Base-by-base conservation (phyloP, 2,797 vertebrate species). In the Acropternis orthonyx region DNA sequence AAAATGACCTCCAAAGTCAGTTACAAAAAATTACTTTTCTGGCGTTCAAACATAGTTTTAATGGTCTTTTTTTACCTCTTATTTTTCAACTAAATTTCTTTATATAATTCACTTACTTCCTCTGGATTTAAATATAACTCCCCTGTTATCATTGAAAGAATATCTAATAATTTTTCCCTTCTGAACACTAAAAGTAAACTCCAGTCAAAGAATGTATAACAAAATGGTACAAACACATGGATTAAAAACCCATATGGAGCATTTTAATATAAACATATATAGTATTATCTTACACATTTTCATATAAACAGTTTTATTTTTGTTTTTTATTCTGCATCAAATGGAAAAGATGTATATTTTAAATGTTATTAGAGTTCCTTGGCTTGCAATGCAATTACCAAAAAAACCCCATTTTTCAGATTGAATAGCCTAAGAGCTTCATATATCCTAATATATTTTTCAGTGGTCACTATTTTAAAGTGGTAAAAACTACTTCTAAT, bases 61-160 rank as follows among this genome's bases (percentile, higher is more conserved):
- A 15, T 20, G 8, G 8, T 32, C 13, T 27, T 52, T 36, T 81
- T 74, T 74, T 44, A 8, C 15, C 15, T 69, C 19, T 39, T 75
- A 55, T 24, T 59, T 81, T 43, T 65, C 68, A 90, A 65, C 1
- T 93, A 27, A 93, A 44, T 90, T 93, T 86, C 26, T 75, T 88
- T 86, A 74, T 37, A 36, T 39, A 81, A 65, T 80, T 65, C 22
- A 52, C 82, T 95, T 96, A 95, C 83, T 94, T 98, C 58, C 81
- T 93, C 74, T 77, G 81, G 73, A 49, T 92, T 89, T 59, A 85
- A 89, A 56, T 76, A 74, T 28, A 88, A 71, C 78, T 95, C 85
- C 34, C 95, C 82, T 75, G 46, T 72, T 71, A 82, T 89, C 91
- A 97, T 15, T 59, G 89, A 97, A 87, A 97, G 77, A 94, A 95